Conservation (phyloP, 2,113 vertebrate species). For the Pterophyllum scalare region DNA sequence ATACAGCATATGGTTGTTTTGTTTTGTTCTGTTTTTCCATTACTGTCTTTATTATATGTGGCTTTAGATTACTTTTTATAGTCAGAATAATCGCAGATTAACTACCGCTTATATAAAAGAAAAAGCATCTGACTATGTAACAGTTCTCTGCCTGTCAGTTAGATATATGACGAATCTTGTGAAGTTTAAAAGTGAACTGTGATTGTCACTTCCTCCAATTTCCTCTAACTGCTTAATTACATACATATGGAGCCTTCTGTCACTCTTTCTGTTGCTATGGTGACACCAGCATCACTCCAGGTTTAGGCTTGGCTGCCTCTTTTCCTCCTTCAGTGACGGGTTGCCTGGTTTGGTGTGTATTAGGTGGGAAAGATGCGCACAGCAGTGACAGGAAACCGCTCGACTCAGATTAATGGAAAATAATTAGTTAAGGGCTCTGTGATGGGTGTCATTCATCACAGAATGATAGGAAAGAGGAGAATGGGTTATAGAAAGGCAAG, state of each 20-base stretch:
- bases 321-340: constrained; percentile 2
- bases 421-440: constrained; percentile 66
- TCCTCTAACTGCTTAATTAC: constrained; percentile 55
- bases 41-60: background rate
- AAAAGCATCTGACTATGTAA: background rate
- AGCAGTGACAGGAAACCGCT: constrained; percentile 55
- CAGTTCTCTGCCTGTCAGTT: background rate
- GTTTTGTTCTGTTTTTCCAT: background rate
- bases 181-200: constrained; percentile 13
- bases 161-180: background rate
- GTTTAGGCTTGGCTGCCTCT: constrained; percentile 22
- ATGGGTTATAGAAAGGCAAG: constrained; percentile 13
- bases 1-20: background rate
- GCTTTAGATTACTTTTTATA: background rate
- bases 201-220: constrained; percentile 45
- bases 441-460: constrained; percentile 74
- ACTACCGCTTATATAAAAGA: background rate
- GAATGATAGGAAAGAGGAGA: constrained; percentile 15
- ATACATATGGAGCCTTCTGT: constrained; percentile 35
- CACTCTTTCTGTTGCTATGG: constrained; percentile 72
- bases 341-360: background rate
- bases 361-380: constrained; percentile 19
- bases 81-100: background rate
- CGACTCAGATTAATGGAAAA: constrained; percentile 72
- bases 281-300: constrained; percentile 47